phyloP scores from a whole-genome alignment of 2,888 invertebrate species.

The Tiliacea aurago region DNA sequence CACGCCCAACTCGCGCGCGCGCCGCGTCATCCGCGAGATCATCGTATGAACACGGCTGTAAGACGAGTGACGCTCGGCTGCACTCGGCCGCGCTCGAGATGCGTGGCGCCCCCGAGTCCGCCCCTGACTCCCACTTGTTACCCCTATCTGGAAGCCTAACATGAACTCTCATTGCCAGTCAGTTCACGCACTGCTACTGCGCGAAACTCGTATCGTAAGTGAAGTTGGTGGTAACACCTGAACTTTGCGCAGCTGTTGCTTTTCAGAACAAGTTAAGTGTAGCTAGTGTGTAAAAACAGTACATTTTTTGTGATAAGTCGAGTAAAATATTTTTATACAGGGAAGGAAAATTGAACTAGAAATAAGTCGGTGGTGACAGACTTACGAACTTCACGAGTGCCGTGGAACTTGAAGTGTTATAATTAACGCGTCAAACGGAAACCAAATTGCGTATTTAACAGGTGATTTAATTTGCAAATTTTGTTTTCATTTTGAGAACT shows the following conservation, averaged over 20 bases:
- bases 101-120: slow-evolving; percentile 26
- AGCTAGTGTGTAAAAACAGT: slow-evolving; percentile 54
- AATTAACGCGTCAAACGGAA: slow-evolving; percentile 46
- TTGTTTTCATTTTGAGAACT: slow-evolving; percentile 28
- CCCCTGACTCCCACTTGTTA: slow-evolving; percentile 42
- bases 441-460: slow-evolving; percentile 48
- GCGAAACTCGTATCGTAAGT: slow-evolving; percentile 19
- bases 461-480: slow-evolving; percentile 42
- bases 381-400: slow-evolving; percentile 52
- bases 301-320: slow-evolving; percentile 60
- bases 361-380: slow-evolving; percentile 46
- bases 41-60: slow-evolving; percentile 92
- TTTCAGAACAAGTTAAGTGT: slow-evolving; percentile 51
- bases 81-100: slow-evolving; percentile 31
- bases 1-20: slow-evolving; percentile 97
- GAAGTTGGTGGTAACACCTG: slow-evolving; percentile 32
- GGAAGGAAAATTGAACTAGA: slow-evolving; percentile 57
- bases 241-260: slow-evolving; percentile 47
- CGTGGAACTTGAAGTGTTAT: slow-evolving; percentile 49
- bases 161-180: slow-evolving; percentile 40
- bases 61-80: slow-evolving; percentile 40
- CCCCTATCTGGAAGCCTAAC: slow-evolving; percentile 43
- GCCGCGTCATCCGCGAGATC: slow-evolving; percentile 98
- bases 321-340: slow-evolving; percentile 66
- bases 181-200: slow-evolving; percentile 23